Percentiles rank a stretch among this genome's conserved stretches.
Evolutionary conservation across 2,797 vertebrate genomes (phyloP).

Genomic region (Onychomys leucogaster): DNA sequence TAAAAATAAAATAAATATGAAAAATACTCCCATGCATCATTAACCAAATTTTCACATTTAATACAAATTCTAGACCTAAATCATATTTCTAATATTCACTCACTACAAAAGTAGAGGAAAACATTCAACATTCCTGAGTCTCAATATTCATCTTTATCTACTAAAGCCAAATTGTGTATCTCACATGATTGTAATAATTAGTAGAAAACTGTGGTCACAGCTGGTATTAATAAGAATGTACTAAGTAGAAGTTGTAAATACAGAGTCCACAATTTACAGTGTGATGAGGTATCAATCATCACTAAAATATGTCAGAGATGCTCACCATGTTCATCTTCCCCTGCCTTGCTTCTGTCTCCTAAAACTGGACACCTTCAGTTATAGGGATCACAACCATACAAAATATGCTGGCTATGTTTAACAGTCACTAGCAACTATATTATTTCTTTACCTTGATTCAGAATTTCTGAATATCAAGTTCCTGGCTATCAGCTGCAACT

Average conservation of each 20-base stretch:
- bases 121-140: background rate
- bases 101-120: background rate
- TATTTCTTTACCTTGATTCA: background rate
- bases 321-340: background rate
- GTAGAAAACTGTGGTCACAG: background rate
- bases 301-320: background rate
- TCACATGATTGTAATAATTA: slow-evolving; percentile 3
- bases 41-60: background rate
- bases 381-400: background rate
- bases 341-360: background rate
- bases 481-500: background rate
- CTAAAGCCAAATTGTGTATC: background rate
- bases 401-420: background rate
- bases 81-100: background rate
- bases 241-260: slow-evolving; percentile 7
- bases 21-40: background rate
- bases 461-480: background rate
- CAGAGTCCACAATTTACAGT: background rate
- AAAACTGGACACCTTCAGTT: background rate
- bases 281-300: background rate
- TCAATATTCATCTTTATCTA: slow-evolving; percentile 2
- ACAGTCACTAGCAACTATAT: background rate
- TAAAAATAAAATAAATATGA: background rate
- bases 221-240: background rate
- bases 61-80: background rate